A percentile compares a stretch with the other conserved stretches of the same genome.
phyloP scores from a whole-genome alignment of 1,140 invertebrate species.

The Tigriopus japonicus region DNA sequence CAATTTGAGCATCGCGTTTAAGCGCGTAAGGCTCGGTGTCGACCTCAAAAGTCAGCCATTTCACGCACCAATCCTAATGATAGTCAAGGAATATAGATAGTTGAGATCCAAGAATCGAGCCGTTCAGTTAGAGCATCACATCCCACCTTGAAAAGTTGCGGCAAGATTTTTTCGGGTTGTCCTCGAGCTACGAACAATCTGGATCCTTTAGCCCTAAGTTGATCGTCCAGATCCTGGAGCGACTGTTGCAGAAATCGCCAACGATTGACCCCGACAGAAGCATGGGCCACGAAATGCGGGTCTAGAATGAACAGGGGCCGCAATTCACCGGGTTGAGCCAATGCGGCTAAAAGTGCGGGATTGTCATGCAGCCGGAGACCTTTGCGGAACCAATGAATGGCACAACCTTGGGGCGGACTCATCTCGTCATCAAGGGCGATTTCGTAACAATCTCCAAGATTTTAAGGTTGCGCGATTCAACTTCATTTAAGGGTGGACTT shows the following conservation, averaged over 20 bases:
- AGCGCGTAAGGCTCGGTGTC: slow-evolving; percentile 69
- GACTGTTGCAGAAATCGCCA: slow-evolving; percentile 79
- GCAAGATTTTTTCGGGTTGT: slow-evolving; percentile 64
- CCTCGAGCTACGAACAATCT: slow-evolving; percentile 68
- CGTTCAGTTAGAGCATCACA: too few relatives aligned
- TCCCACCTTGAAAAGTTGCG: slow-evolving; percentile 52
- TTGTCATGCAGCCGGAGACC: slow-evolving; percentile 71
- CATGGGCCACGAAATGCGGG: slow-evolving; percentile 73
- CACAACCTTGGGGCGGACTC: neutral
- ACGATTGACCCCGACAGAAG: slow-evolving; percentile 73
- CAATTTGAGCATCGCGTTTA: slow-evolving; percentile 62
- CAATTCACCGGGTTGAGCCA: slow-evolving; percentile 48
- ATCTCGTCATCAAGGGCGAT: too few relatives aligned
- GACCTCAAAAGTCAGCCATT: slow-evolving; percentile 63
- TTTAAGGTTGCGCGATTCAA: too few relatives aligned
- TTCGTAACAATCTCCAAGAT: too few relatives aligned
- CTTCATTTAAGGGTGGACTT: too few relatives aligned
- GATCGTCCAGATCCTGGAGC: slow-evolving; percentile 64
- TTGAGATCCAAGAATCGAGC: too few relatives aligned
- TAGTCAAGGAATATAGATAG: too few relatives aligned
- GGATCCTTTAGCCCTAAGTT: slow-evolving; percentile 57
- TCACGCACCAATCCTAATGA: slow-evolving; percentile 74
- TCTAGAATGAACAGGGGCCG: slow-evolving; percentile 71
- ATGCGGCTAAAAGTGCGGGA: slow-evolving; percentile 49
- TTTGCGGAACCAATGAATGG: slow-evolving; percentile 73